Evolutionary conservation across 2,113 vertebrate species (phyloP).

Genomic region (Solea solea): DNA sequence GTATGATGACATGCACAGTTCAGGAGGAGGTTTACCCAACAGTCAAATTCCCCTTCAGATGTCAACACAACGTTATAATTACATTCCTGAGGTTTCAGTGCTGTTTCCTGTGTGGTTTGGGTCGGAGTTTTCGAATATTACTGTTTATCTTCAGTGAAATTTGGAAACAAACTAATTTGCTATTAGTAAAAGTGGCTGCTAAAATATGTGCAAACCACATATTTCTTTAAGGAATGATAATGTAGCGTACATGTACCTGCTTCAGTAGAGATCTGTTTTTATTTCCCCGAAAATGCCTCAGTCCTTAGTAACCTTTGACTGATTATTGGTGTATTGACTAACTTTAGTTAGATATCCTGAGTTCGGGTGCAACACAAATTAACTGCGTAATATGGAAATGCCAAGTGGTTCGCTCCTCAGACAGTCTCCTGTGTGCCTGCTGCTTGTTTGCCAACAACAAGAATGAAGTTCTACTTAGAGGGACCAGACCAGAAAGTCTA

Average conservation of each 20-base stretch:
- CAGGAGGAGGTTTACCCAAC: too few species aligned
- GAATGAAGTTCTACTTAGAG: conserved; percentile 66
- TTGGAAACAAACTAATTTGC: too few species aligned
- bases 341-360: conserved; percentile 53
- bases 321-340: conserved; percentile 53
- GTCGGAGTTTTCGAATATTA: too few species aligned
- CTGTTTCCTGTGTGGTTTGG: too few species aligned
- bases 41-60: too few species aligned
- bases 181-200: too few species aligned
- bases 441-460: conserved; percentile 72
- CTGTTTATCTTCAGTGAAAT: too few species aligned
- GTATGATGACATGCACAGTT: too few species aligned
- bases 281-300: conserved; percentile 21
- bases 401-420: conserved; percentile 62
- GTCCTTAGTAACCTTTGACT: conserved; percentile 55
- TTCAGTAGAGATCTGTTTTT: conserved; percentile 17
- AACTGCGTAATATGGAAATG: conserved; percentile 78
- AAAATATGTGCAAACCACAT: neutral
- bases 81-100: too few species aligned
- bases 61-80: too few species aligned
- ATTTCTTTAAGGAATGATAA: neutral
- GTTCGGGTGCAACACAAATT: conserved; percentile 66
- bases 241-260: neutral
- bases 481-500: conserved; percentile 72
- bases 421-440: conserved; percentile 42